Conservation (phyloP, 2,888 invertebrate species). For the Drosophila melanocephala region DNA sequence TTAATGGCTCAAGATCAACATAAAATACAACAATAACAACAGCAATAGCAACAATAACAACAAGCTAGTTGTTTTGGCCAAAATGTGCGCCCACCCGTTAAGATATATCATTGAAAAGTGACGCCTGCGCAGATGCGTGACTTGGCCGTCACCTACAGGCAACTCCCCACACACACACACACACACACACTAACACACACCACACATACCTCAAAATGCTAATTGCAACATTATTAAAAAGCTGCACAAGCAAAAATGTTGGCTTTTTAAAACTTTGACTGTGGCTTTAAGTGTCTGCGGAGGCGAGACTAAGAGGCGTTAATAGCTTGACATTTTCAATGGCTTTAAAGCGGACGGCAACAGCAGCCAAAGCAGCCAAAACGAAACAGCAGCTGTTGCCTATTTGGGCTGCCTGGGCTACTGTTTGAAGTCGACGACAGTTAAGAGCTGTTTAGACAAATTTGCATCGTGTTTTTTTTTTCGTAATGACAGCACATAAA, state of each 20-base stretch:
- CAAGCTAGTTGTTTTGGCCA: conserved; percentile 49
- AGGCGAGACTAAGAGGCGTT: conserved; percentile 80
- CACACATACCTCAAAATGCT: conserved; percentile 59
- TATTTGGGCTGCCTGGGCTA: conserved; percentile 66
- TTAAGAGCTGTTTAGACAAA: conserved; percentile 38
- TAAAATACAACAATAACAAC: conserved; percentile 19
- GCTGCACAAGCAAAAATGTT: conserved; percentile 30
- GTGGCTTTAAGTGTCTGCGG: conserved; percentile 70
- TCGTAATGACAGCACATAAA: conserved; percentile 37
- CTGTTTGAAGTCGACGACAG: conserved; percentile 61
- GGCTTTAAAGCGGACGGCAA: conserved; percentile 41
- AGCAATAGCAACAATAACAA: conserved; percentile 4
- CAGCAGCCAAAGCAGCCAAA: conserved; percentile 2
- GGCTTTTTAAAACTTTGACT: conserved; percentile 5
- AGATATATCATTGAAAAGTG: conserved; percentile 50
- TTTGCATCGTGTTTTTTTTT: conserved; percentile 43
- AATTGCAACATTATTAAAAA: conserved; percentile 72
- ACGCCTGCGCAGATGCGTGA: conserved; percentile 76
- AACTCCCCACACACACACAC: conserved; percentile 48
- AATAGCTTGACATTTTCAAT: conserved; percentile 79
- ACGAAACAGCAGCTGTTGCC: conserved; percentile 51
- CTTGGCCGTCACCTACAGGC: conserved; percentile 59
- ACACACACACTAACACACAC: conserved; percentile 25
- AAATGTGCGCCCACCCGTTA: conserved; percentile 68
- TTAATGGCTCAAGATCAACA: conserved; percentile 59